Percentiles rank a stretch among this genome's conserved stretches.
These are phyloP conservation scores for Tachycineta bicolor DNA, from an alignment of 2,113 vertebrate genomes.

Conservation along the genomic window DNA sequence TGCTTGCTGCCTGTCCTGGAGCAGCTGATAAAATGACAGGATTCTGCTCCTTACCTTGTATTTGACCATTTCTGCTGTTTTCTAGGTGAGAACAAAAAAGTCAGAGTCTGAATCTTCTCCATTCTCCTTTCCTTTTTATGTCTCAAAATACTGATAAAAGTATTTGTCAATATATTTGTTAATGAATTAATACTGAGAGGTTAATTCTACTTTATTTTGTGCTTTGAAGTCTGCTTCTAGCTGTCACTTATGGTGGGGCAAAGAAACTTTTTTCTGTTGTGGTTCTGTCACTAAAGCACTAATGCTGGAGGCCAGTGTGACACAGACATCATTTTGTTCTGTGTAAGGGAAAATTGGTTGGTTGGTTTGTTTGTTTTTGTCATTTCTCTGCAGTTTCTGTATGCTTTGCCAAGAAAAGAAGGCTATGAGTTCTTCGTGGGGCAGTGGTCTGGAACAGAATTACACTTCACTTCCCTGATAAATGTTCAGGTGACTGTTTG, in stretches of 20 bases:
- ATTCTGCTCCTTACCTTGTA: background rate
- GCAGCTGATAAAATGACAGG: background rate
- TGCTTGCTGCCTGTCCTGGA: background rate
- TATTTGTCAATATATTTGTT: background rate
- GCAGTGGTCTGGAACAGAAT: slow-evolving; percentile 87
- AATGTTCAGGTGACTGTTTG: slow-evolving; percentile 87
- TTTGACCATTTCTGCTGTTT: background rate
- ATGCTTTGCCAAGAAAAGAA: slow-evolving; percentile 89
- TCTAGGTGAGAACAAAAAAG: background rate
- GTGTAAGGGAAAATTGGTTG: background rate
- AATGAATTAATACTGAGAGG: background rate
- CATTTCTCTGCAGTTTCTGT: slow-evolving; percentile 83
- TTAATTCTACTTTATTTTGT: background rate
- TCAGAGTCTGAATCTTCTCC: background rate
- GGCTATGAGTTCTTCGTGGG: slow-evolving; percentile 96
- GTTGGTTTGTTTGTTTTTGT: background rate
- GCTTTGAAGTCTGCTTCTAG: background rate
- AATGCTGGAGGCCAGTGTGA: background rate
- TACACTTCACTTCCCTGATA: slow-evolving; percentile 96
- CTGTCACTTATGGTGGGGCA: background rate
- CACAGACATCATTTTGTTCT: background rate
- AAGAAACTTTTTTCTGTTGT: background rate
- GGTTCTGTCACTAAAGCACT: background rate
- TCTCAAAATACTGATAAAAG: background rate
- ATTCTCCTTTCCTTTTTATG: background rate